Conservation (phyloP, 23 tunicate genomes). For the Halocynthia aurantium region DNA sequence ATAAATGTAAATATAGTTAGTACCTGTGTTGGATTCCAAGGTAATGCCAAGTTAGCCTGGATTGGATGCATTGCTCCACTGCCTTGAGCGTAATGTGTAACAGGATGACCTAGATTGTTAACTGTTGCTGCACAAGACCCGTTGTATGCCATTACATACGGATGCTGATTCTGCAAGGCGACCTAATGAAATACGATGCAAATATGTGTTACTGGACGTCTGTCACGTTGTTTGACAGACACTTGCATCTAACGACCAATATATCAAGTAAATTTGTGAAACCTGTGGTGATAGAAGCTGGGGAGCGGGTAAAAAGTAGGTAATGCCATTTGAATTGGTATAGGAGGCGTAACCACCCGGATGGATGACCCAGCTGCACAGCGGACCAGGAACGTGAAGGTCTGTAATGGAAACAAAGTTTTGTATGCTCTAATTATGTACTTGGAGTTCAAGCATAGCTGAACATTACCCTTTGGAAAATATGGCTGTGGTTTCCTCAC, state of each 20-base stretch:
- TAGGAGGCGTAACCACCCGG: constrained; percentile 96
- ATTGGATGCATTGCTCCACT: constrained; percentile 39
- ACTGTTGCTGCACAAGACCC: constrained; percentile 19
- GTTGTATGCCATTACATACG: constrained; percentile 57
- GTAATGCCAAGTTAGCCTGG: constrained; percentile 64
- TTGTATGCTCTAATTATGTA: too few species aligned
- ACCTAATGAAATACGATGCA: too few species aligned
- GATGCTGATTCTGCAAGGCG: constrained; percentile 9
- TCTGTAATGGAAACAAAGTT: constrained; percentile 22
- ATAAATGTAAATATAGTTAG: not conserved
- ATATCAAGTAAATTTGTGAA: not conserved
- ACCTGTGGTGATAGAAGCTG: constrained; percentile 55
- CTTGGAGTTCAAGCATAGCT: not conserved
- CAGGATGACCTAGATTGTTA: constrained; percentile 26
- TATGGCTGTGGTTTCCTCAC: constrained; percentile 89
- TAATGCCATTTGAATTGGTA: constrained; percentile 90
- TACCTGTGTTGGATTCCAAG: constrained; percentile 74
- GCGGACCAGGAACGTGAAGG: constrained; percentile 76
- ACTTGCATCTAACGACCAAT: too few species aligned
- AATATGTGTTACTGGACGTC: constrained; percentile 13
- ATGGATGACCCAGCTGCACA: constrained; percentile 93
- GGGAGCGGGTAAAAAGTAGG: constrained; percentile 78
- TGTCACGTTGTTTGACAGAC: too few species aligned
- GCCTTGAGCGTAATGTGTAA: constrained; percentile 58
- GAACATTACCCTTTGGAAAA: constrained; percentile 70